Evolutionary conservation across 2,888 invertebrate species (phyloP).

Genomic region (Troglohyphantes excavatus): DNA sequence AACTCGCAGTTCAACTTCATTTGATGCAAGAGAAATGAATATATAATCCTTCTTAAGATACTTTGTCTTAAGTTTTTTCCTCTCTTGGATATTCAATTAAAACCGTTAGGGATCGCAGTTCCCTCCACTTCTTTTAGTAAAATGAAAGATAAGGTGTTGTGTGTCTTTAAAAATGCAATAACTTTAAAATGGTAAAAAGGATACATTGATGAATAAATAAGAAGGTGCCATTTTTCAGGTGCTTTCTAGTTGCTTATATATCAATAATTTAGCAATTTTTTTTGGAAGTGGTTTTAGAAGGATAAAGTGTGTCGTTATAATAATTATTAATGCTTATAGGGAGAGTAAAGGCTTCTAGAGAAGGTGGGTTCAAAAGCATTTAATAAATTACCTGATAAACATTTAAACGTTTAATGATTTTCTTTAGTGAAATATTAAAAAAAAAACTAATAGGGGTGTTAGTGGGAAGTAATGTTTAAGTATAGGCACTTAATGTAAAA

Average conservation of each 20-base stretch:
- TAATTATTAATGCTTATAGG: neutral
- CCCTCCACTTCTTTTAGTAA: neutral
- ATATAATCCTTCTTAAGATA: constrained; percentile 24
- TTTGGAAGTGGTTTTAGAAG: too few relatives aligned
- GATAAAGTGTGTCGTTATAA: too few relatives aligned
- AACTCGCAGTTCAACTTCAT: neutral
- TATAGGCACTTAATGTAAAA: too few relatives aligned
- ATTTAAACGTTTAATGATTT: too few relatives aligned
- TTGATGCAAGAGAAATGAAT: constrained; percentile 38
- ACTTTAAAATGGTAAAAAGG: neutral
- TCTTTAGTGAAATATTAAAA: too few relatives aligned
- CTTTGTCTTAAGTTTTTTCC: constrained; percentile 26
- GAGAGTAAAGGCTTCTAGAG: too few relatives aligned
- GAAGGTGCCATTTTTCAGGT: neutral
- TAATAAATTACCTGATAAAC: too few relatives aligned
- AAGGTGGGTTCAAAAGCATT: too few relatives aligned
- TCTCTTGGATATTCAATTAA: constrained; percentile 43
- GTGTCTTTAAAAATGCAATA: constrained; percentile 5
- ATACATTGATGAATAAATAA: neutral
- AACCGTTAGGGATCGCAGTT: constrained; percentile 10
- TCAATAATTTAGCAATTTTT: too few relatives aligned
- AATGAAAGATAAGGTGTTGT: neutral
- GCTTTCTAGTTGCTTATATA: neutral
- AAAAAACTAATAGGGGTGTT: too few relatives aligned
- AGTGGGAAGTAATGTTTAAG: too few relatives aligned